Evolutionary conservation across 2,797 vertebrate genomes (phyloP).

Genomic region (Sebastes miniatus): DNA sequence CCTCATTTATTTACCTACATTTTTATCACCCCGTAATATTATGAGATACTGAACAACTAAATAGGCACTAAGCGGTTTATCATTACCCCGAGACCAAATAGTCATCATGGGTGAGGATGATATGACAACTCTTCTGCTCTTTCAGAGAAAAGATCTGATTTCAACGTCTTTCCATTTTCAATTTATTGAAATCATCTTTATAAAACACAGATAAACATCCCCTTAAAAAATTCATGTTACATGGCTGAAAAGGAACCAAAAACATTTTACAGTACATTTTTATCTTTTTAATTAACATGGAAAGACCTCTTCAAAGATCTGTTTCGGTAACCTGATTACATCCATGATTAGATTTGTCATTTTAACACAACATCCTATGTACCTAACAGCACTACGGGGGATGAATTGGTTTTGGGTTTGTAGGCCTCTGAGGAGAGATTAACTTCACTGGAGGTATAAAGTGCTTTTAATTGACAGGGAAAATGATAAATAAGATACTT

Average conservation of each 20-base stretch:
- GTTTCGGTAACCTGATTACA: not conserved
- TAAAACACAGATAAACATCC: not conserved
- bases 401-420: not conserved
- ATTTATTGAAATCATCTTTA: not conserved
- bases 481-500: not conserved
- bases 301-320: not conserved
- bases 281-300: not conserved
- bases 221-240: not conserved
- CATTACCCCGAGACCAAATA: constrained; percentile 68
- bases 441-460: not conserved
- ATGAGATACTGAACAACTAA: constrained; percentile 47
- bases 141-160: constrained; percentile 33
- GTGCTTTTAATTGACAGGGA: not conserved
- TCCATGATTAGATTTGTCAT: not conserved
- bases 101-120: constrained; percentile 34
- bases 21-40: constrained; percentile 54
- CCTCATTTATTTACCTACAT: constrained; percentile 19
- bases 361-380: not conserved
- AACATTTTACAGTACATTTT: not conserved
- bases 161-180: not conserved
- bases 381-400: not conserved
- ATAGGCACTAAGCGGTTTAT: constrained; percentile 63
- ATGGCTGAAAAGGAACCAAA: not conserved
- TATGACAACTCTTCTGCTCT: constrained; percentile 19
- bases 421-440: constrained; percentile 20